Percentiles rank a stretch among this genome's conserved stretches.
phyloP scores from a whole-genome alignment of 2,113 vertebrate genomes.

The Bungarus multicinctus region DNA sequence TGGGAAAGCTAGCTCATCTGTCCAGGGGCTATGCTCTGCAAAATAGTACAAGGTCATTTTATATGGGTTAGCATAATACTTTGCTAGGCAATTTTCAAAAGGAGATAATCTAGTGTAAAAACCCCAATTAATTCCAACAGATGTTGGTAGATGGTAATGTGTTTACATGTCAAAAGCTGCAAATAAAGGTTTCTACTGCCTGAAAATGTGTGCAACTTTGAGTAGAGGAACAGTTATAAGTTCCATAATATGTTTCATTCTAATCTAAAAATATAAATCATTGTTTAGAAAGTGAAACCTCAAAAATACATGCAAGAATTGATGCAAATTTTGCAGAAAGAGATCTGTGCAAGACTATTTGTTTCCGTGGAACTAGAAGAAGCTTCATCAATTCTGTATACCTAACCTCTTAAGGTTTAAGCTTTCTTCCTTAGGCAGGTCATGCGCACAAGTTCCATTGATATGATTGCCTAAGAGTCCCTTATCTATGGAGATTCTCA shows the following conservation, averaged over 20 bases:
- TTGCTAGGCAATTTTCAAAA: slow-evolving; percentile 67
- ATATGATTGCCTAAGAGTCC: neutral
- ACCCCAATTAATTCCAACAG: slow-evolving; percentile 65
- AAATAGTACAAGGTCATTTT: slow-evolving; percentile 70
- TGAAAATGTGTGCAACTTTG: slow-evolving; percentile 47
- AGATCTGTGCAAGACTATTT: slow-evolving; percentile 25
- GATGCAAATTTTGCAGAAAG: slow-evolving; percentile 26
- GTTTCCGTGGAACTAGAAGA: slow-evolving; percentile 46
- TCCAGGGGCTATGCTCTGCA: slow-evolving; percentile 70
- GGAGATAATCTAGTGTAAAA: slow-evolving; percentile 53
- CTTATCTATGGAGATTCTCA: neutral
- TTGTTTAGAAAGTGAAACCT: slow-evolving; percentile 59
- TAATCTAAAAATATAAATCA: slow-evolving; percentile 55
- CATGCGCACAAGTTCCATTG: neutral
- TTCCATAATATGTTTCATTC: slow-evolving; percentile 48
- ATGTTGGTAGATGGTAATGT: slow-evolving; percentile 57
- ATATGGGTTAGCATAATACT: slow-evolving; percentile 59
- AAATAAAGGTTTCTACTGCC: slow-evolving; percentile 59
- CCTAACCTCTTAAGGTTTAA: slow-evolving; percentile 40
- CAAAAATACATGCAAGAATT: slow-evolving; percentile 42
- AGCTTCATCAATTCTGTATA: too few species aligned
- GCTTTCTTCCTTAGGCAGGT: slow-evolving; percentile 55
- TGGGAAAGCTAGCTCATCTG: slow-evolving; percentile 66
- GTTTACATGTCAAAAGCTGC: slow-evolving; percentile 58
- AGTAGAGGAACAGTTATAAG: slow-evolving; percentile 58